These are phyloP conservation scores for Chironomus tepperi DNA, from an alignment of 1,140 invertebrate genomes.

Conservation along the genomic window DNA sequence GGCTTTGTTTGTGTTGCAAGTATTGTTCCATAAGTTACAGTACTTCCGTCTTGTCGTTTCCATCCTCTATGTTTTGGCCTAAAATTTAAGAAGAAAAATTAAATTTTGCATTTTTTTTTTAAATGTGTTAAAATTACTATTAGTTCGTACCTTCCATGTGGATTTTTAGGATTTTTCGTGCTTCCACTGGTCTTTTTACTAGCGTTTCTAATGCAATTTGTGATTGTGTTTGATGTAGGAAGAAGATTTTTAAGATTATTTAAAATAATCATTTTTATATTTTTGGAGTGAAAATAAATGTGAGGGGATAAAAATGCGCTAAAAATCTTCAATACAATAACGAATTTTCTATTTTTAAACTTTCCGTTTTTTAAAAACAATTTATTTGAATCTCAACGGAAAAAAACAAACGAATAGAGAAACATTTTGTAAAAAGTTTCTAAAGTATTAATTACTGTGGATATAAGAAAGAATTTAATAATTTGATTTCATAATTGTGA, in stretches of 20 bases:
- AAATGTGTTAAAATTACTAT: neutral
- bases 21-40: slow-evolving; percentile 54
- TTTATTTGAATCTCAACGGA: neutral
- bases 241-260: neutral
- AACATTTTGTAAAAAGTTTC: neutral
- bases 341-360: too few species aligned
- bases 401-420: neutral
- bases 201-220: slow-evolving; percentile 41
- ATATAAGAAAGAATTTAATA: neutral
- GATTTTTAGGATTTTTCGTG: slow-evolving; percentile 49
- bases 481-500: neutral
- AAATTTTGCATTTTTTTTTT: neutral
- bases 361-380: too few species aligned
- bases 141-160: slow-evolving; percentile 24
- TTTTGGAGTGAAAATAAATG: too few species aligned
- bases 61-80: slow-evolving; percentile 64
- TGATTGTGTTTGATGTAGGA: neutral
- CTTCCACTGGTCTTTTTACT: slow-evolving; percentile 59
- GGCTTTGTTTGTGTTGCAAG: slow-evolving; percentile 57
- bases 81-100: slow-evolving; percentile 39
- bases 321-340: too few species aligned
- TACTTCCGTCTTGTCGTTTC: slow-evolving; percentile 55
- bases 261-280: neutral
- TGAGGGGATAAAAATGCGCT: too few species aligned
- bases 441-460: neutral